Base-by-base conservation (phyloP, 2,113 vertebrate species). In the Albula glossodonta region DNA sequence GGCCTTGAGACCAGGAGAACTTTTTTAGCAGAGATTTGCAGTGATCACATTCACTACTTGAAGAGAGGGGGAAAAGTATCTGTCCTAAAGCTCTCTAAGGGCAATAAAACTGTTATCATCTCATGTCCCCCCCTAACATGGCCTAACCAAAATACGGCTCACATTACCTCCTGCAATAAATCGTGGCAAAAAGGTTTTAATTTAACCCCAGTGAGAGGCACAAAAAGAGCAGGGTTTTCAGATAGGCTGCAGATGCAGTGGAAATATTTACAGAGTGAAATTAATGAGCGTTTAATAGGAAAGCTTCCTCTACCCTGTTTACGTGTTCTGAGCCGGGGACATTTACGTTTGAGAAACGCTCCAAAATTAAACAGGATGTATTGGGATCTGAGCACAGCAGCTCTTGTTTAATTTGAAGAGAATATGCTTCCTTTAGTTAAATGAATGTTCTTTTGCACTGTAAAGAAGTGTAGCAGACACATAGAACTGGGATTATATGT, bases 281-380 rank as follows among this genome's bases (percentile, higher is more conserved):
- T 87, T 85, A 90, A 81, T n/a, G 83, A 85, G 87, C 15, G 51
- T 82, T 81, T 82, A 51, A 82, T 82, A 31, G 63, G 17, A 87
- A 87, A 82, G 60, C 87, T 87, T 91, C 57, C 85, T 89, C 79
- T 85, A 60, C 56, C 49, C n/a, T 84, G 81, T 88, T 85, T 86
- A 88, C 49, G 82, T 84, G 74, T 80, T 90, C 87, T 77, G 50
- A 81, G 82, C 88, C 84, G 87, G 85, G 86, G 83, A 91, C 86
- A 63, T 88, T 83, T 83, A 85, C 84, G 50, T 88, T 91, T 80
- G 19, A 88, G 90, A 88, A 90, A 89, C 87, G 84, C 51, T 57
- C 77, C 79, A 31, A 90, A 91, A 89, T 92, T 78, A 83, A 87
- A 87, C 86, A 17, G 66, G 22, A 87, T 1, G 85, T 84, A 63